phyloP scores from a whole-genome alignment of 1,140 invertebrate genomes.

The Macrostomum lignano region DNA sequence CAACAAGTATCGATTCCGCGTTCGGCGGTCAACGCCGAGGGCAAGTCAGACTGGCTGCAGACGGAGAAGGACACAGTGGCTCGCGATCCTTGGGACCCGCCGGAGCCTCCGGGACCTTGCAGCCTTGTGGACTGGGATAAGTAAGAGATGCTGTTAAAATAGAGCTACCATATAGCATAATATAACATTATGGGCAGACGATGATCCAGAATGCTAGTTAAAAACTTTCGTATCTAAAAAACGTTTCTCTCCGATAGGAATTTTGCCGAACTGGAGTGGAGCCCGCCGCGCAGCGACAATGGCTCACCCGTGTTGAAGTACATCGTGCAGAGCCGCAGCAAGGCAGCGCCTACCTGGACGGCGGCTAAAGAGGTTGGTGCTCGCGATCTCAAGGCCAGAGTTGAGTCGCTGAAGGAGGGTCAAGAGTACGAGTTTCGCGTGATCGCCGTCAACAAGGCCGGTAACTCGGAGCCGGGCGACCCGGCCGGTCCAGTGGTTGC shows the following conservation, averaged over 20 bases:
- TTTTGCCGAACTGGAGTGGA: constrained; percentile 63
- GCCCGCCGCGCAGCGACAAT: constrained; percentile 52
- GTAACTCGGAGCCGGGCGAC: constrained; percentile 65
- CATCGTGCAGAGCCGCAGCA: constrained; percentile 66
- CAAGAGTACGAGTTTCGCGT: constrained; percentile 91
- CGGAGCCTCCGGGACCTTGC: constrained; percentile 71
- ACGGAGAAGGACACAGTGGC: constrained; percentile 58
- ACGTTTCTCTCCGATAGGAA: too few species aligned
- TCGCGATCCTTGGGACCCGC: constrained; percentile 84
- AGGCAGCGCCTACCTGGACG: constrained; percentile 33
- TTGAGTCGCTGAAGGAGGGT: constrained; percentile 65
- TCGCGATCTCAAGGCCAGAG: constrained; percentile 44
- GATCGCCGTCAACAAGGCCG: constrained; percentile 69
- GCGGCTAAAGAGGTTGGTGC: constrained; percentile 14
- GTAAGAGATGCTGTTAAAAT: too few species aligned
- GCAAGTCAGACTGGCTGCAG: constrained; percentile 58
- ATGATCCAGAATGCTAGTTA: too few species aligned
- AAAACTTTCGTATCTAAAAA: too few species aligned
- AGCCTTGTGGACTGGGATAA: constrained; percentile 78
- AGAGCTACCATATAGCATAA: too few species aligned
- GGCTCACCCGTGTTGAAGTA: constrained; percentile 78
- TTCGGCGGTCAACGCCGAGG: constrained; percentile 75
- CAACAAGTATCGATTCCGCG: constrained; percentile 73
- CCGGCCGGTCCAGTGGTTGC: constrained; percentile 55
- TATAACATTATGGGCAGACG: too few species aligned